These are phyloP conservation scores for Linnaemya tessellans DNA, from an alignment of 2,888 invertebrate species.

Conservation along the genomic window DNA sequence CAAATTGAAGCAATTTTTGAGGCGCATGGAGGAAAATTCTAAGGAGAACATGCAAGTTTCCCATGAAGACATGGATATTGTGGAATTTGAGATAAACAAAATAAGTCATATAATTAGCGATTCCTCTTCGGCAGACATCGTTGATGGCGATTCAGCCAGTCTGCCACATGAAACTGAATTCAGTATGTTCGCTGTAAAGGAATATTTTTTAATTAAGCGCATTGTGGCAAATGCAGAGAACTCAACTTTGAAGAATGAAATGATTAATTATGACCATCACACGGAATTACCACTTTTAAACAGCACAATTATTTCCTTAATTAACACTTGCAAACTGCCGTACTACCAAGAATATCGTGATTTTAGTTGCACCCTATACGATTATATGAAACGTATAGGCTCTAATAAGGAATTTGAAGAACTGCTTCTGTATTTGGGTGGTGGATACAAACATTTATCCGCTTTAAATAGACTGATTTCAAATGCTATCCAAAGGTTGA, in stretches of 20 bases:
- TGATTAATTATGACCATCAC: constrained; percentile 75
- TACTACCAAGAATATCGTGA: constrained; percentile 71
- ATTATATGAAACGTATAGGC: constrained; percentile 34
- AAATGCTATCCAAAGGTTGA: constrained; percentile 72
- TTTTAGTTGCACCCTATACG: constrained; percentile 73
- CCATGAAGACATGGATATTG: constrained; percentile 40
- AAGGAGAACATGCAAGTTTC: not conserved
- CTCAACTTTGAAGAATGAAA: constrained; percentile 6
- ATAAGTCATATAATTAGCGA: constrained; percentile 41
- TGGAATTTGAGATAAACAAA: constrained; percentile 59
- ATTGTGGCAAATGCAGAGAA: constrained; percentile 70
- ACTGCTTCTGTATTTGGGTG: constrained; percentile 74
- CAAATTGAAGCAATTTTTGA: constrained; percentile 55
- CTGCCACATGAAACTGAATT: constrained; percentile 71
- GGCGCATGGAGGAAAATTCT: not conserved
- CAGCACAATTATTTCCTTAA: constrained; percentile 75
- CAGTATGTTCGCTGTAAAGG: constrained; percentile 74
- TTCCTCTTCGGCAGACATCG: constrained; percentile 27
- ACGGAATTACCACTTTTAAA: constrained; percentile 77
- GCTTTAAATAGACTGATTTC: constrained; percentile 76
- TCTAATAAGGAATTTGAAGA: constrained; percentile 69
- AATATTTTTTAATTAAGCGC: constrained; percentile 78
- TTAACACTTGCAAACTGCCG: constrained; percentile 72
- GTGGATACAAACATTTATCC: constrained; percentile 78
- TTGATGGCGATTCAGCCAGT: not conserved